These are phyloP conservation scores for Zelostemma sp. DNA, from an alignment of 1,140 invertebrate species.

Conservation along the genomic window DNA sequence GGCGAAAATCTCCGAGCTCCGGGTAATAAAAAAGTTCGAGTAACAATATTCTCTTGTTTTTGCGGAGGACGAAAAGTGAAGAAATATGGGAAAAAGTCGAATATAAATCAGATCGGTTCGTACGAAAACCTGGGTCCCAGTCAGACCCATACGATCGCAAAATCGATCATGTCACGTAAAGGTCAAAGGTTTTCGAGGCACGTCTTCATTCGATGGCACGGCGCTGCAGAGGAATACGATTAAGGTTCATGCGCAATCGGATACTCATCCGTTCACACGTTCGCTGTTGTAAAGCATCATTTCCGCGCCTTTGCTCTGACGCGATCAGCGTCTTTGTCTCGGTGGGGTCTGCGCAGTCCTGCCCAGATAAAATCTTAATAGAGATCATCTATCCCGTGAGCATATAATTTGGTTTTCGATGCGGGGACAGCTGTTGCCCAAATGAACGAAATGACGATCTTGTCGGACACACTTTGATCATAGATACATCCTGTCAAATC, in stretches of 20 bases:
- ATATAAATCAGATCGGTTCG: no score
- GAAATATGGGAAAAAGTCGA: no score
- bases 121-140: no score
- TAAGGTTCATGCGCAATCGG: constrained; percentile 34
- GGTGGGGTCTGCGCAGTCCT: constrained; percentile 35
- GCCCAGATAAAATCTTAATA: constrained; percentile 68
- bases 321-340: constrained; percentile 32
- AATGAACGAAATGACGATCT: constrained; percentile 47
- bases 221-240: no score
- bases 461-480: constrained; percentile 59
- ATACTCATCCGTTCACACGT: constrained; percentile 37
- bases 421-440: constrained; percentile 67
- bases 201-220: constrained; percentile 37
- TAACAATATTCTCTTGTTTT: not conserved
- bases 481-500: constrained; percentile 60
- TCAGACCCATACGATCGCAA: no score
- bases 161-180: not conserved
- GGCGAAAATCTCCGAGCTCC: not conserved
- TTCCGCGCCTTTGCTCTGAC: constrained; percentile 1
- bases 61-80: no score
- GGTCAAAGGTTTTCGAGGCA: constrained; percentile 3
- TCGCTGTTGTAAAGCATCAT: constrained; percentile 5
- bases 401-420: constrained; percentile 68
- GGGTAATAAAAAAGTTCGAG: constrained; percentile 13
- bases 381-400: constrained; percentile 67